phyloP scores from a whole-genome alignment of 1,140 invertebrate species.

The Heterodera schachtii region DNA sequence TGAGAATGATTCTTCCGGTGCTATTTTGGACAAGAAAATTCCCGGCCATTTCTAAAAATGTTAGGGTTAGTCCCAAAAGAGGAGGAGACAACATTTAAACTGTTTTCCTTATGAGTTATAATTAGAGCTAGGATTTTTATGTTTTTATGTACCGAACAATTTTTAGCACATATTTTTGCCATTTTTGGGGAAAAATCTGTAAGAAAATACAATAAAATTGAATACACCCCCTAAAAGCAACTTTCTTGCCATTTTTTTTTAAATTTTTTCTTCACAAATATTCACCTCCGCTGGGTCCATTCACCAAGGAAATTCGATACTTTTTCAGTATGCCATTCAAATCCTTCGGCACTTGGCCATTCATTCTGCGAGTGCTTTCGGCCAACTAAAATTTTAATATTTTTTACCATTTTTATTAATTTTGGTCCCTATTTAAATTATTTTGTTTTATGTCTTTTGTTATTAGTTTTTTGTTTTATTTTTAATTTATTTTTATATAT shows the following conservation, averaged over 20 bases:
- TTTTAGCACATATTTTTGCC: too few relatives aligned
- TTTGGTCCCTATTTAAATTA: background rate
- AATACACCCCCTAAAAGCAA: too few relatives aligned
- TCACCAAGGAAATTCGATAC: background rate
- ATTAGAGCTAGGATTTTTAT: too few relatives aligned
- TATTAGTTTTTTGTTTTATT: too few relatives aligned
- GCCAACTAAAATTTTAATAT: background rate
- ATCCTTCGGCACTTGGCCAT: background rate
- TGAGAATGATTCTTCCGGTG: conserved; percentile 10
- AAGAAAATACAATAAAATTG: too few relatives aligned
- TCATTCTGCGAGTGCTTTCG: background rate
- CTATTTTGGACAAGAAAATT: background rate
- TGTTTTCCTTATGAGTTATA: too few relatives aligned
- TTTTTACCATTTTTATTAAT: background rate
- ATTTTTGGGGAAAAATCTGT: too few relatives aligned
- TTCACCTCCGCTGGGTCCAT: background rate
- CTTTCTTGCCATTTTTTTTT: too few relatives aligned
- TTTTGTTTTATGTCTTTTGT: background rate
- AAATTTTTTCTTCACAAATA: background rate
- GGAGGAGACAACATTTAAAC: too few relatives aligned
- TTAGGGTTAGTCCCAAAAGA: too few relatives aligned
- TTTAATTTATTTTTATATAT: background rate
- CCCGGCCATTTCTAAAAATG: background rate
- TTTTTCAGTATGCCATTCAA: background rate
- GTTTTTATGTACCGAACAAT: too few relatives aligned